Percentiles rank a stretch among this genome's conserved stretches.
Evolutionary conservation across 1,140 invertebrate species (phyloP).

Genomic region (Leptinotarsa texana): DNA sequence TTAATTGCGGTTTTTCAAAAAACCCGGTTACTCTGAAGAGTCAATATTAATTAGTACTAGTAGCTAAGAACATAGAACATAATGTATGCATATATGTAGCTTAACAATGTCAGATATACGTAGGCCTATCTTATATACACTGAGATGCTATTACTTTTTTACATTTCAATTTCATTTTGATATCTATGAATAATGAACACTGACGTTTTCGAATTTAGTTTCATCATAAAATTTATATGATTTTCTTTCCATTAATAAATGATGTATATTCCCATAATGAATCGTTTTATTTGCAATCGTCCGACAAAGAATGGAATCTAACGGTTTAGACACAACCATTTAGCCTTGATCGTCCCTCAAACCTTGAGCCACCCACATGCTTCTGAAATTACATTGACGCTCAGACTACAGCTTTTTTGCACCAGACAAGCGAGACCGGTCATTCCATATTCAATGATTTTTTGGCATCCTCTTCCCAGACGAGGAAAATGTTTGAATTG

Average conservation of each 20-base stretch:
- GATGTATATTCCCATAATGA: constrained; percentile 43
- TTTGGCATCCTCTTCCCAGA: no score
- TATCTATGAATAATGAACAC: constrained; percentile 42
- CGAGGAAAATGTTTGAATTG: no score
- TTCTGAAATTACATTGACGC: no score
- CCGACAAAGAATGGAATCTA: no score
- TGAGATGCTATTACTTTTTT: constrained; percentile 50
- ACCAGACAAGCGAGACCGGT: no score
- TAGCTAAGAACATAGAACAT: constrained; percentile 43
- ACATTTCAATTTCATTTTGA: constrained; percentile 50
- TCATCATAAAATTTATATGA: constrained; percentile 42
- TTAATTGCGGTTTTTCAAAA: constrained; percentile 42
- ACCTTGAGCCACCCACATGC: no score
- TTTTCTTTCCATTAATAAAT: constrained; percentile 47
- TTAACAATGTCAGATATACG: constrained; percentile 50
- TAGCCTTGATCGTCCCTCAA: no score
- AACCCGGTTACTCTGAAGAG: constrained; percentile 50
- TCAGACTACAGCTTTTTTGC: no score
- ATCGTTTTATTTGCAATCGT: constrained; percentile 5
- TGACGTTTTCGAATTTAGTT: constrained; percentile 42
- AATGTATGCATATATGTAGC: constrained; percentile 50
- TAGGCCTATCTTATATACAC: constrained; percentile 53
- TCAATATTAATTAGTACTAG: constrained; percentile 54
- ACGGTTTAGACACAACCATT: no score
- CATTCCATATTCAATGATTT: no score